Evolutionary conservation across 2,888 invertebrate species (phyloP).

Genomic region (Odontocerum albicorne): DNA sequence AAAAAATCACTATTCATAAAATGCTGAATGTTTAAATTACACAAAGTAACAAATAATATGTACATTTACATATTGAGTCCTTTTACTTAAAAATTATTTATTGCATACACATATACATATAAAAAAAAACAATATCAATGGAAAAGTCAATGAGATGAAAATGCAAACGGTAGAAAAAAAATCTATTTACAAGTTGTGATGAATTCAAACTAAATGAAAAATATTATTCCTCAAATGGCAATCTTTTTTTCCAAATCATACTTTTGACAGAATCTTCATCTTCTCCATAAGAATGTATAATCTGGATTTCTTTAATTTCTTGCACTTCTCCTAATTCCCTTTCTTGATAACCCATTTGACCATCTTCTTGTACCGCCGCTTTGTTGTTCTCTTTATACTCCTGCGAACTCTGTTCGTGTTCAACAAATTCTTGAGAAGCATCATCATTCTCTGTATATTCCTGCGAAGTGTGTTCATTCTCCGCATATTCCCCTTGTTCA

Average conservation of each 20-base stretch:
- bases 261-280: neutral
- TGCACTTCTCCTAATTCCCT: neutral
- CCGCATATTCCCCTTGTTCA: conserved; percentile 7
- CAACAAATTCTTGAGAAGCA: neutral
- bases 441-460: neutral
- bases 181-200: too few species aligned
- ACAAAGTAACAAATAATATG: too few species aligned
- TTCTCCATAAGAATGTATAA: conserved; percentile 2
- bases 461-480: conserved; percentile 7
- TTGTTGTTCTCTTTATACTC: conserved; percentile 2
- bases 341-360: conserved; percentile 5
- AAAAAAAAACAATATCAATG: too few species aligned
- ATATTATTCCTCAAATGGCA: too few species aligned
- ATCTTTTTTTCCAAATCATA: neutral
- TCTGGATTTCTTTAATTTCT: conserved; percentile 2
- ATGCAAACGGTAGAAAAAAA: too few species aligned
- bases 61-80: too few species aligned
- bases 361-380: conserved; percentile 1
- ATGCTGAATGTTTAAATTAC: too few species aligned
- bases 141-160: too few species aligned
- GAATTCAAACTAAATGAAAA: too few species aligned
- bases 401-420: conserved; percentile 1
- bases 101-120: too few species aligned
- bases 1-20: too few species aligned
- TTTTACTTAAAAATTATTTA: too few species aligned